These are phyloP conservation scores for Nestor notabilis DNA, from an alignment of 2,113 vertebrate species.

Conservation along the genomic window DNA sequence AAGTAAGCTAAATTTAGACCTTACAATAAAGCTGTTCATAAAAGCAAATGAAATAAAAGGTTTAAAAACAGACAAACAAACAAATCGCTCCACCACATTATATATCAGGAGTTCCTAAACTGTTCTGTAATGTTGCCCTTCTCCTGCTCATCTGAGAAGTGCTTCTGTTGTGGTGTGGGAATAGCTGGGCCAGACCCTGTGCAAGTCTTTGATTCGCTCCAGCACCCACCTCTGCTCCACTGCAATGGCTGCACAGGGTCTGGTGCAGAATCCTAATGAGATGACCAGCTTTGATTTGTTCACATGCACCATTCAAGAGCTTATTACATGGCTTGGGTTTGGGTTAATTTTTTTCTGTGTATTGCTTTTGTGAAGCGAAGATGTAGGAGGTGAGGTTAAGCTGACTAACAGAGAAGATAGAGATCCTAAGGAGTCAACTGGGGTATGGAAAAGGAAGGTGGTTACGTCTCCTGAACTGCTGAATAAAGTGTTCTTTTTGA, in stretches of 20 bases:
- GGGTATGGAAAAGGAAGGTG: background rate
- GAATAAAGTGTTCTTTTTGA: background rate
- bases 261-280: background rate
- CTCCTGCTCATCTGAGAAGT: background rate
- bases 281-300: background rate
- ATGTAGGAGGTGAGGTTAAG: background rate
- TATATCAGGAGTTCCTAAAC: background rate
- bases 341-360: background rate
- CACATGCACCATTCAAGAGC: background rate
- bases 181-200: background rate
- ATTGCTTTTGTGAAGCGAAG: background rate
- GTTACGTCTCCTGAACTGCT: background rate
- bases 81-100: background rate
- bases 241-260: rapidly evolving
- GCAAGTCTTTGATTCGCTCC: background rate
- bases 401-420: background rate
- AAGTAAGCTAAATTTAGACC: background rate
- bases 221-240: background rate
- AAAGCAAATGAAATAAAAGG: background rate
- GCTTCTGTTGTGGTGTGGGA: background rate
- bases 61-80: background rate
- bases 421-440: background rate
- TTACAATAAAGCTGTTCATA: background rate
- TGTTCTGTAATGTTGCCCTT: background rate
- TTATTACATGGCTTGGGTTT: background rate